phyloP scores from a whole-genome alignment of 2,113 vertebrate species.

The Pseudolaguvia tuberculata region DNA sequence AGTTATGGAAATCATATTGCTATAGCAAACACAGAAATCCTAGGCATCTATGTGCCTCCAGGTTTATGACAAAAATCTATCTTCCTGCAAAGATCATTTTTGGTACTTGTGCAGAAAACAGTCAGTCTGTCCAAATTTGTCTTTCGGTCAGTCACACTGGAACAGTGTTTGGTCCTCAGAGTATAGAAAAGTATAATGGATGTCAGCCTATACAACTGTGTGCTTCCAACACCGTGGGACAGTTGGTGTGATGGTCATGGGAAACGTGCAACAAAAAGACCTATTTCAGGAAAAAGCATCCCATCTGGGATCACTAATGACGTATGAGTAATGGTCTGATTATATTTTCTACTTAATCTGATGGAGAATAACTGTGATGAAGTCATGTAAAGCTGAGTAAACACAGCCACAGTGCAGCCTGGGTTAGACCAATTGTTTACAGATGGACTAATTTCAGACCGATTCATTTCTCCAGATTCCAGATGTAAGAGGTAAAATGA shows the following conservation, averaged over 20 bases:
- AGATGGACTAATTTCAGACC: background rate
- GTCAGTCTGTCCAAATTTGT: too few relatives aligned
- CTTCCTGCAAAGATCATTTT: too few relatives aligned
- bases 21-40: too few relatives aligned
- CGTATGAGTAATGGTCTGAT: background rate
- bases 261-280: background rate
- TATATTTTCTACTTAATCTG: slow-evolving; percentile 13
- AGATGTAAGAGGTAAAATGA: background rate
- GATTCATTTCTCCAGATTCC: background rate
- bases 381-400: slow-evolving; percentile 1
- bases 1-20: too few relatives aligned
- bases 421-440: slow-evolving; percentile 9
- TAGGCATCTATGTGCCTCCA: too few relatives aligned
- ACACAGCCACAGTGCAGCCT: background rate
- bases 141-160: too few relatives aligned
- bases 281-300: background rate
- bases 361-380: background rate
- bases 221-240: background rate
- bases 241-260: background rate
- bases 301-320: background rate
- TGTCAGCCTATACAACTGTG: background rate
- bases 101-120: too few relatives aligned
- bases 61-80: too few relatives aligned
- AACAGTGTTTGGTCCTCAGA: background rate
- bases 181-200: background rate